A percentile compares a stretch with the other conserved stretches of the same genome.
Evolutionary conservation across 1,140 invertebrate species (phyloP).

Genomic region (Frieseomelitta varia): DNA sequence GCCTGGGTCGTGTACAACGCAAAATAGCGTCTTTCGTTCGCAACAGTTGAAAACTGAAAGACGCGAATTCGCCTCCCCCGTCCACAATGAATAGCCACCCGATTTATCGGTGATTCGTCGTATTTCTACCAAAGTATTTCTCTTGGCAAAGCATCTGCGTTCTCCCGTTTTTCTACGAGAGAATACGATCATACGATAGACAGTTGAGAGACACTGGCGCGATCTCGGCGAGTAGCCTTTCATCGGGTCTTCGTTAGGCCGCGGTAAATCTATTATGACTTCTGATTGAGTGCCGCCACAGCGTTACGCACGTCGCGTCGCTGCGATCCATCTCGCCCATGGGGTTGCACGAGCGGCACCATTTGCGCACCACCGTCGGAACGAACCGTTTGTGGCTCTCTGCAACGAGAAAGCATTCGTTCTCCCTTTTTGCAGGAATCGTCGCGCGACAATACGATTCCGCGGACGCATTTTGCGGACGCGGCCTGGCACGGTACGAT

Average conservation of each 20-base stretch:
- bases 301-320: conserved; percentile 31
- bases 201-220: conserved; percentile 54
- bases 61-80: too few relatives aligned
- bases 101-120: neutral
- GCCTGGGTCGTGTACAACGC: too few relatives aligned
- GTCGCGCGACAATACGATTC: conserved; percentile 7
- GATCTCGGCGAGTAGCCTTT: conserved; percentile 64
- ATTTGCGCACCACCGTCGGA: conserved; percentile 12
- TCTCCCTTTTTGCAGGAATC: neutral
- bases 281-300: conserved; percentile 69
- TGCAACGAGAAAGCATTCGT: neutral
- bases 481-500: neutral
- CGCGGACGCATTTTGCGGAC: neutral
- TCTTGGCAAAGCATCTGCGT: neutral
- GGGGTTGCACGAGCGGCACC: neutral
- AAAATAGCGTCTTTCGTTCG: too few relatives aligned
- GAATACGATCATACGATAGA: too few relatives aligned
- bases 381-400: conserved; percentile 4
- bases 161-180: too few relatives aligned
- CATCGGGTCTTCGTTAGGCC: conserved; percentile 69
- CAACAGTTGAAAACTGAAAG: too few relatives aligned
- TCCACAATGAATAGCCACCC: too few relatives aligned
- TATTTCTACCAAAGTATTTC: neutral
- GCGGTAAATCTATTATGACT: conserved; percentile 73
- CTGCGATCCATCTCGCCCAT: neutral